Evolutionary conservation across 2,113 vertebrate species (phyloP).

Genomic region (Chlorodrepanis virens): DNA sequence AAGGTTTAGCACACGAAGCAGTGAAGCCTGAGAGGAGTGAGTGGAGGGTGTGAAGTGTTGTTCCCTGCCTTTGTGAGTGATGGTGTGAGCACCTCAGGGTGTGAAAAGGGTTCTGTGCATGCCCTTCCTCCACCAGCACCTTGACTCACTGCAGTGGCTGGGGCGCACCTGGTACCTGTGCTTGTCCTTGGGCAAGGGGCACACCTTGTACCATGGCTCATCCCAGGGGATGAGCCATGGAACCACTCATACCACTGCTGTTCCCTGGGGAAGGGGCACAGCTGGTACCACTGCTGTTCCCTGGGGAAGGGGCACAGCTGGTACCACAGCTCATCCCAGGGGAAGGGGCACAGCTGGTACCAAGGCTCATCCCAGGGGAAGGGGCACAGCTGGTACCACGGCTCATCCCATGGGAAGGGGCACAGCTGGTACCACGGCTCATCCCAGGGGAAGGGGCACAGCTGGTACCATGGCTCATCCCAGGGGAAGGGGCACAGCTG

Average conservation of each 20-base stretch:
- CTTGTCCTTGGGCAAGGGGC: not conserved
- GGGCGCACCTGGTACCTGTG: not conserved
- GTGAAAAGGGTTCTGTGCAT: not conserved
- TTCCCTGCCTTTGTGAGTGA: not conserved
- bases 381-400: not conserved
- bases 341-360: not conserved
- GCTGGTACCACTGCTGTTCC: not conserved
- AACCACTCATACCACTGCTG: not conserved
- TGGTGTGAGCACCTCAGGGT: not conserved
- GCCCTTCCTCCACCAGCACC: not conserved
- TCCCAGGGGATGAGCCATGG: not conserved
- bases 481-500: not conserved
- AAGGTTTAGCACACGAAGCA: not conserved
- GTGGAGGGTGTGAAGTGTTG: not conserved
- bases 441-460: not conserved
- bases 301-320: not conserved
- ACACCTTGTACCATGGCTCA: not conserved
- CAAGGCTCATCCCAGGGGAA: not conserved
- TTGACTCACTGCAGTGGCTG: constrained; percentile 9
- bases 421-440: not conserved
- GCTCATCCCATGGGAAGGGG: not conserved
- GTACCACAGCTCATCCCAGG: not conserved
- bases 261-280: not conserved
- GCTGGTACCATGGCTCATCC: not conserved
- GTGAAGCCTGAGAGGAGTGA: not conserved